Evolutionary conservation across 2,888 invertebrate genomes (phyloP).

Genomic region (Drosophila cracens): DNA sequence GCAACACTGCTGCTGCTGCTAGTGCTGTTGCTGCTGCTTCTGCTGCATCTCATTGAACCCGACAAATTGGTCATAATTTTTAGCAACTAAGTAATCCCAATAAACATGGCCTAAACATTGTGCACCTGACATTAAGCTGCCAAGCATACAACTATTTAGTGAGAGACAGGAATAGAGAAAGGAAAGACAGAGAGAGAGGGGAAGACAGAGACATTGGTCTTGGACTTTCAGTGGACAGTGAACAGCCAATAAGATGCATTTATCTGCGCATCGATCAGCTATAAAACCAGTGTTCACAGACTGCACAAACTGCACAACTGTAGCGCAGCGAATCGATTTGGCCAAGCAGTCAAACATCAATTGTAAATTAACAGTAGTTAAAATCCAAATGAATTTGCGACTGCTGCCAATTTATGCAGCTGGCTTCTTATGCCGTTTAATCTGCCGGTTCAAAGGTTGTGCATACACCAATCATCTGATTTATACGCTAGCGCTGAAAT

Average conservation of each 20-base stretch:
- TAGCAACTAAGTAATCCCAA: conserved; percentile 78
- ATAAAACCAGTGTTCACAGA: conserved; percentile 28
- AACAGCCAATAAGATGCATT: conserved; percentile 72
- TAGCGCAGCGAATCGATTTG: conserved; percentile 67
- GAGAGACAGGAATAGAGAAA: conserved; percentile 10
- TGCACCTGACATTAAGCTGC: conserved; percentile 79
- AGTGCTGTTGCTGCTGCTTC: conserved; percentile 16
- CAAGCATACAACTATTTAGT: conserved; percentile 34
- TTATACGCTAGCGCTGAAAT: conserved; percentile 34
- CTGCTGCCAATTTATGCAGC: conserved; percentile 62
- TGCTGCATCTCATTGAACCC: conserved; percentile 67
- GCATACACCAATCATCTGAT: conserved; percentile 38
- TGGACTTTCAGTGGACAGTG: conserved; percentile 50
- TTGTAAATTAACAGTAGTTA: conserved; percentile 75
- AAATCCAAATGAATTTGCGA: conserved; percentile 62
- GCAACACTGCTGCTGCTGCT: conserved; percentile 10
- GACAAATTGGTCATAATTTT: conserved; percentile 83
- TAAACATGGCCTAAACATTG: conserved; percentile 80
- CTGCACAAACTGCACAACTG: conserved; percentile 32
- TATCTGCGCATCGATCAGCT: conserved; percentile 75
- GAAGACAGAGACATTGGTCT: conserved; percentile 32
- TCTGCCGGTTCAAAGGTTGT: conserved; percentile 55
- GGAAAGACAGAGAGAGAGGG: background rate
- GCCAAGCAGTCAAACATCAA: conserved; percentile 67
- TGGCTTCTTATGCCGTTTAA: conserved; percentile 46